Conservation (phyloP, 2,113 vertebrate species). For the Phyllopteryx taeniolatus region DNA sequence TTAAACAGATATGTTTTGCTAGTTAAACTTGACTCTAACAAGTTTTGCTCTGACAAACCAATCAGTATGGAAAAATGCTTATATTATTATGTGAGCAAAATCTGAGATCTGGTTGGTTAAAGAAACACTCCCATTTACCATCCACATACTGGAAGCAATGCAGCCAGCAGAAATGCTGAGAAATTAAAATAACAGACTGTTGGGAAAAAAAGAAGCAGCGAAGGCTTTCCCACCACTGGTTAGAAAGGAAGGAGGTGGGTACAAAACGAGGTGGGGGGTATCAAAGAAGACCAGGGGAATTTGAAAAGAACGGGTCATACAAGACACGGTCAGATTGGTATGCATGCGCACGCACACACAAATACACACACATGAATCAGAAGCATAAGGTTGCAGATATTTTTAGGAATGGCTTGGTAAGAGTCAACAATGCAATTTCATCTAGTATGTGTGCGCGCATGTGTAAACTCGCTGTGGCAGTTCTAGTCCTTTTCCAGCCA, state of each 20-base stretch:
- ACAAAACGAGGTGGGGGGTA: neutral
- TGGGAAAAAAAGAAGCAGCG: too few species aligned
- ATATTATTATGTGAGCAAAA: too few species aligned
- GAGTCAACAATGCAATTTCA: conserved; percentile 55
- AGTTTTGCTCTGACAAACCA: too few species aligned
- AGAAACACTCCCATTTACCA: too few species aligned
- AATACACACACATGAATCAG: conserved; percentile 46
- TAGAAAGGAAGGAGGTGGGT: neutral
- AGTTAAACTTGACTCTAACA: too few species aligned
- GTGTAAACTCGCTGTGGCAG: conserved; percentile 32
- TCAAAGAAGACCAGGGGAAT: conserved; percentile 49
- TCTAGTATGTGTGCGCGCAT: conserved; percentile 13
- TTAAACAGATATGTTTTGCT: too few species aligned
- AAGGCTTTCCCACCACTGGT: neutral
- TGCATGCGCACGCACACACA: conserved; percentile 11
- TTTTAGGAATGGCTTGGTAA: conserved; percentile 57
- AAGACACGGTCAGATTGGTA: conserved; percentile 42
- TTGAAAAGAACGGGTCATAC: conserved; percentile 42
- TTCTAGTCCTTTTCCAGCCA: conserved; percentile 38
- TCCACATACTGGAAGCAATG: too few species aligned
- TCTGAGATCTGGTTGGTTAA: too few species aligned
- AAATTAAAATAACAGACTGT: too few species aligned
- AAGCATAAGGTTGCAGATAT: conserved; percentile 66
- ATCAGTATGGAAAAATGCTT: too few species aligned
- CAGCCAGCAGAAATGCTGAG: too few species aligned